Evolutionary conservation across 2,113 vertebrate genomes (phyloP), one percentile per base, ranked within the genome.

Genomic region (Heliornis fulica): DNA sequence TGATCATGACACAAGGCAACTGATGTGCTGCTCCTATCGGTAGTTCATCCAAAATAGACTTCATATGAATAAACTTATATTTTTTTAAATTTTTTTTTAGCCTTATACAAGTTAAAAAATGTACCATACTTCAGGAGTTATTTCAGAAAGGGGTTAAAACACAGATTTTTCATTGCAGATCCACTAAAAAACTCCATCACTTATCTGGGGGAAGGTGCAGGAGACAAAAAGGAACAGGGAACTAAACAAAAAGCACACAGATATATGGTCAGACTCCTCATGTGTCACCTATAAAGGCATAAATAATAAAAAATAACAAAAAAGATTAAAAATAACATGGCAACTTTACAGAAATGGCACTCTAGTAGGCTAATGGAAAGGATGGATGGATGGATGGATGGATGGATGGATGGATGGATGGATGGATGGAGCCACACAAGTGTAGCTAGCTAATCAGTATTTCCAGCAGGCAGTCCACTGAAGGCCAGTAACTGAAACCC

Each of bases 241-340:
- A 53, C 13, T 70, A 56, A 79, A 54, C 11, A 74, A 32, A 93
- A 74, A 50, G 28, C 25, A 66, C 32, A 50, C 6, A 69, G 22
- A 65, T 13, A 50, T 2, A 2, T 14, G 46, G 40, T 19, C 29
- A 48, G 40, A 40, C 66, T 53, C 38, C 18, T 14, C 20, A 38
- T 0, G 2, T 25, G 19, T 50, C 60, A 71, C 14, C 41, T n/a
- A n/a, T n/a, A n/a, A n/a, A n/a, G 2, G 31, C 6, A 63, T 22
- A 43, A 72, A 43, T 18, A 63, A 21, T 50, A 72, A 74, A 76
- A 23, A 10, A 48, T 32, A 15, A 22, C 26, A 25, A 46, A 61
- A 78, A 78, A 92, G 61, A 45, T 4, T 5, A 83, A 74, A 74
- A 82, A 61, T 21, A 50, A 50, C 2, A 3, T 5, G 9, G 15